A percentile compares a stretch with the other conserved stretches of the same genome.
These are phyloP conservation scores for Unio pictorum DNA, from an alignment of 2,888 invertebrate genomes.

Conservation along the genomic window DNA sequence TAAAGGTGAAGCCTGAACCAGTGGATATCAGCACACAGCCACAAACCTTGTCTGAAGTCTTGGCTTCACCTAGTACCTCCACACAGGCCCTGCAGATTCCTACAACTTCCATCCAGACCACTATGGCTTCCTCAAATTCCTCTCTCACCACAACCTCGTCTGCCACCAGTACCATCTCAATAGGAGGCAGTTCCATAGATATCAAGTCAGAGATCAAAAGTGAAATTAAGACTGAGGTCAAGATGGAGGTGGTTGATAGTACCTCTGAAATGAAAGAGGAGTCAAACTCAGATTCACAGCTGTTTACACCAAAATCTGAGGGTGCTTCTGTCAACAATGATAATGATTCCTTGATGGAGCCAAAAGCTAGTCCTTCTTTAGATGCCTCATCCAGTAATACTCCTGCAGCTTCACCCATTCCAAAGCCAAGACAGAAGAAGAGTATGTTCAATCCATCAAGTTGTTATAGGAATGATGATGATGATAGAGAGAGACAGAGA, in stretches of 20 bases:
- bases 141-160: slow-evolving; percentile 38
- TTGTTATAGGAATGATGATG: background rate
- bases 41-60: slow-evolving; percentile 44
- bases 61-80: slow-evolving; percentile 41
- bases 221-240: slow-evolving; percentile 49
- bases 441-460: slow-evolving; percentile 20
- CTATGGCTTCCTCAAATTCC: slow-evolving; percentile 28
- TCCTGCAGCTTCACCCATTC: slow-evolving; percentile 34
- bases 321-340: slow-evolving; percentile 24
- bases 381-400: slow-evolving; percentile 20
- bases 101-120: slow-evolving; percentile 9
- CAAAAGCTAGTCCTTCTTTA: slow-evolving; percentile 37
- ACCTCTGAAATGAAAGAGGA: slow-evolving; percentile 25
- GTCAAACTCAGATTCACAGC: slow-evolving; percentile 16
- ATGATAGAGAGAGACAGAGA: too few relatives aligned
- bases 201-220: slow-evolving; percentile 52
- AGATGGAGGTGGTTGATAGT: slow-evolving; percentile 26
- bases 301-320: slow-evolving; percentile 33
- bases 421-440: slow-evolving; percentile 49
- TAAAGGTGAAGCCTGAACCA: slow-evolving; percentile 31
- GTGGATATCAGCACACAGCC: slow-evolving; percentile 38
- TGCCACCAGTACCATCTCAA: slow-evolving; percentile 68
- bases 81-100: slow-evolving; percentile 29
- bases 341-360: slow-evolving; percentile 7
- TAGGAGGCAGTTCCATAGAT: slow-evolving; percentile 47